phyloP scores from a whole-genome alignment of 2,797 vertebrate species.

The Cetoscarus ocellatus region DNA sequence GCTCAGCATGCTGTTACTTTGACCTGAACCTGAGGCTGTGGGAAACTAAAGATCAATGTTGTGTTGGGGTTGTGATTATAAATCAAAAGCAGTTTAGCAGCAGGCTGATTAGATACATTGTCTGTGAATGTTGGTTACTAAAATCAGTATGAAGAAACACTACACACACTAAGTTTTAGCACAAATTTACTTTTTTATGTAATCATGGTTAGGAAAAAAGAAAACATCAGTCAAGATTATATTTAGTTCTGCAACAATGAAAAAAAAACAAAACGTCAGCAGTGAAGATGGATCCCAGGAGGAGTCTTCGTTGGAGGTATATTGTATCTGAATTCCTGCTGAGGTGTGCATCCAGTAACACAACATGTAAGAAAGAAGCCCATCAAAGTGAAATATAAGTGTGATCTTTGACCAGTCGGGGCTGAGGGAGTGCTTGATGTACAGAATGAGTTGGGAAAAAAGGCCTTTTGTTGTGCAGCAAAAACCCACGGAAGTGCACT shows the following conservation, averaged over 20 bases:
- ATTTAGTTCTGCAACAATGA: not conserved
- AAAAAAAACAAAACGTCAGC: not conserved
- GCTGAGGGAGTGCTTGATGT: slow-evolving; percentile 36
- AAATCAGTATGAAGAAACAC: not conserved
- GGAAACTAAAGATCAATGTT: not conserved
- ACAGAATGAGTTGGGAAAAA: slow-evolving; percentile 15
- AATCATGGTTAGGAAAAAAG: not conserved
- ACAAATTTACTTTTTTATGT: not conserved
- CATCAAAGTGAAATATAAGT: slow-evolving; percentile 60
- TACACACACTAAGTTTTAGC: no score
- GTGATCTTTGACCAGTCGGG: slow-evolving; percentile 40
- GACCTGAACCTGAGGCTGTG: not conserved
- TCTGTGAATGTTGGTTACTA: not conserved
- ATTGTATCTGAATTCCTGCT: slow-evolving; percentile 27
- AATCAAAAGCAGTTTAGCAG: not conserved
- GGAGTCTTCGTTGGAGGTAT: not conserved
- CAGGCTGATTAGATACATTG: not conserved
- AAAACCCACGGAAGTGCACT: slow-evolving; percentile 36
- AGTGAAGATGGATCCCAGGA: slow-evolving; percentile 13
- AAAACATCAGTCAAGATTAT: not conserved
- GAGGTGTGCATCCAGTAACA: slow-evolving; percentile 7
- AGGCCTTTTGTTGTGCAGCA: slow-evolving; percentile 39
- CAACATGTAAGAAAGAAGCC: not conserved
- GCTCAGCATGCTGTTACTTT: not conserved
- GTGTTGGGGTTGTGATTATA: not conserved